These are phyloP conservation scores for Coptodon rendalli DNA, from an alignment of 2,113 vertebrate genomes.

Conservation along the genomic window DNA sequence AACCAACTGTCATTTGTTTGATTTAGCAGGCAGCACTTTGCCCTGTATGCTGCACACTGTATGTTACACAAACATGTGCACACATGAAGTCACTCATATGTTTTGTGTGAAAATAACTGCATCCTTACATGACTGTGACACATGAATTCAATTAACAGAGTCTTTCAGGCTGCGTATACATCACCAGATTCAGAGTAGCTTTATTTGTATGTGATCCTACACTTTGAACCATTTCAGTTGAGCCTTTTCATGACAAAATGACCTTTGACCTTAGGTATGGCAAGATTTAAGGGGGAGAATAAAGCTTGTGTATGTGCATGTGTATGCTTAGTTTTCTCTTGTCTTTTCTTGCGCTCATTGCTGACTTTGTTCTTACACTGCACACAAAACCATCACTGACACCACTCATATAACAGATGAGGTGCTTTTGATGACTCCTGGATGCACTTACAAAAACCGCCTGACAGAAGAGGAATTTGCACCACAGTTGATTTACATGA, in stretches of 20 bases:
- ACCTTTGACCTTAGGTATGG: neutral
- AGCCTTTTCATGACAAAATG: neutral
- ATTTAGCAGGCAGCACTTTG: neutral
- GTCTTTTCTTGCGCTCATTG: neutral
- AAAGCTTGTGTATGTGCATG: neutral
- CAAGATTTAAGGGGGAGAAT: neutral
- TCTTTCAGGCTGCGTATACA: neutral
- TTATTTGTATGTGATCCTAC: neutral
- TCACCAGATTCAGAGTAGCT: neutral
- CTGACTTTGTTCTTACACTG: neutral
- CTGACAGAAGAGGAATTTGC: neutral
- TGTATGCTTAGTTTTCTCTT: neutral
- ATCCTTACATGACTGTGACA: neutral
- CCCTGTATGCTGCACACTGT: neutral
- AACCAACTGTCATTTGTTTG: constrained; percentile 42
- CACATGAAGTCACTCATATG: neutral
- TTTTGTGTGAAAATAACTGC: neutral
- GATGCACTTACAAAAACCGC: neutral
- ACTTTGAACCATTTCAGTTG: neutral
- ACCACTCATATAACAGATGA: neutral
- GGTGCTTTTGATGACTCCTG: neutral
- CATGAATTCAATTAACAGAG: neutral
- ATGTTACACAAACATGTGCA: neutral
- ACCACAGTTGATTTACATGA: neutral
- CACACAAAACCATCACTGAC: neutral